Base-by-base conservation (phyloP, 2,113 vertebrate species). In the Microtus montanus region DNA sequence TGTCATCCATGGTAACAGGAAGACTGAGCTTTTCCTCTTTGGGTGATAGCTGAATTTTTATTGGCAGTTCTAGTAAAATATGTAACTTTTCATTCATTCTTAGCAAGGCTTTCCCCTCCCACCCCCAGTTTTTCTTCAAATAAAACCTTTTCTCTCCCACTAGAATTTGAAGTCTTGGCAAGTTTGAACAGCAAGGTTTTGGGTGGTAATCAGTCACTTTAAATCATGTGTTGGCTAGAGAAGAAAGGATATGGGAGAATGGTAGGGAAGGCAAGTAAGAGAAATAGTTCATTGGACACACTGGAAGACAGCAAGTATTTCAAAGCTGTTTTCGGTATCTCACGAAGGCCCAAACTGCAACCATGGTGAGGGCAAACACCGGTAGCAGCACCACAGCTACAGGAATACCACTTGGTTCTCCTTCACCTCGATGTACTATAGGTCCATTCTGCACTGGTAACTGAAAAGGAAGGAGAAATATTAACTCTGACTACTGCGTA, bases 361-460 rank as follows among this genome's bases (percentile, higher is more conserved):
- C 71, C 0, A 82, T 71, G 30, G 97, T 95, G 49, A 99, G 94
- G 0, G 96, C 98, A 96, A 99, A 93, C 84, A 98, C 96, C 64
- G 98, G 98, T 95, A 98, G 97, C 68, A 98, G 94, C 93, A 99
- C n/a, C 92, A 98, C 66, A 86, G 97, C 96, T 75, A 98, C 33
- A 63, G 98, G 98, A 90, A 98, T 84, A 85, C 98, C 98, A 96
- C 97, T 96, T 30, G 98, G 96, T 54, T 99, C 98, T 96, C 97
- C 98, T 90, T 98, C 97, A 0, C 97, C 94, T 97, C 8, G 95
- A 95, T 97, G 97, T 96, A 97, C 96, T 87, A 97, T 78, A 33
- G 98, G 98, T 90, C 98, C 98, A 89, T 98, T 98, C 47, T 98
- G 98, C 85, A 97, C 96, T 96, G 98, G 97, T 97, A 98, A 92